Base-by-base conservation (phyloP, 2,888 invertebrate genomes). In the Metalampra italica region DNA sequence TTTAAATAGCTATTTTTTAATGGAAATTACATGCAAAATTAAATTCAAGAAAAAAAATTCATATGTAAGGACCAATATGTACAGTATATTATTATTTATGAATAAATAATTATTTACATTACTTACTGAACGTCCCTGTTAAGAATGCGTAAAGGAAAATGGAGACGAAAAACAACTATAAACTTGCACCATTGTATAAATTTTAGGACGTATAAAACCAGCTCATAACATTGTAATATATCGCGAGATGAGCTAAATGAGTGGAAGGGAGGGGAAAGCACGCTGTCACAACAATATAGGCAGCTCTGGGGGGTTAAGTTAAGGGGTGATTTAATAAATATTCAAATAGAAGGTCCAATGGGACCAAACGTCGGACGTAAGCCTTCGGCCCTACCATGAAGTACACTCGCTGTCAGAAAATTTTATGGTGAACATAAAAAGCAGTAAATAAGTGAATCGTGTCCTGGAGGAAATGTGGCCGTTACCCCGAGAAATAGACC, bases 261-360 rank as follows among this genome's bases (percentile, higher is more conserved):
- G 73, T 71, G 59, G 64, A n/a, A n/a, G 56, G 55, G 65, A 64
- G 68, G 54, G 56, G 36, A 58, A 67, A 36, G 36, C 62, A 60
- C 71, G 66, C 67, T 73, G 71, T 75, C 78, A 75, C 71, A 68
- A 74, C 69, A 74, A 67, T 66, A 67, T 55, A 37, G 44, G 8
- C 37, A n/a, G 22, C 12, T 37, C 29, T 7, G 8, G 30, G 30
- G 29, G 37, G 40, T n/a, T n/a, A n/a, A n/a, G n/a, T n/a, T n/a
- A 34, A 29, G 45, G 44, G 12, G 14, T 72, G 71, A 75, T 81
- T 78, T 78, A 78, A 82, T 83, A 82, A 84, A 83, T 84, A 84
- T 84, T 84, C 80, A 83, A 79, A 83, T 71, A 75, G 71, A 66
- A 75, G 68, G 71, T 62, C 70, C 71, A 62, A 68, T 66, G 68